Evolutionary conservation across 2,888 invertebrate species (phyloP), one percentile per base, ranked within the genome.

Genomic region (Monopis laevigella): DNA sequence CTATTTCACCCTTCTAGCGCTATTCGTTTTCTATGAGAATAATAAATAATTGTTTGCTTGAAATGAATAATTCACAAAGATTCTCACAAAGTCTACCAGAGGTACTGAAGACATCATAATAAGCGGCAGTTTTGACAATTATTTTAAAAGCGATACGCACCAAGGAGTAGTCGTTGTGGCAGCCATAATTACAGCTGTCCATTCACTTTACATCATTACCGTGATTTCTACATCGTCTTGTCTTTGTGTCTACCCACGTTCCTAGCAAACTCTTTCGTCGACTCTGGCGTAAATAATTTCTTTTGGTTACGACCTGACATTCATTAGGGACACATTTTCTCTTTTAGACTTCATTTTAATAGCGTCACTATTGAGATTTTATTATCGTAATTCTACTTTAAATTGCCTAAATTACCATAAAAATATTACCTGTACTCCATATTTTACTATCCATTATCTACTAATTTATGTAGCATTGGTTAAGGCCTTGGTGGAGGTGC

Each of bases 201-300:
- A 69, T 77, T 78, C 73, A 70, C 73, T 77, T 75, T 69, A 65
- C 63, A 62, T 71, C 69, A 63, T 73, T 73, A 71, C 69, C 54
- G 59, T 62, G 65, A 74, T 67, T 68, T 68, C 71, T 65, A 71
- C 62, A 65, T 75, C 71, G 69, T 71, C 65, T 44, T 36, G 32
- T 44, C 39, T 69, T 65, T 65, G 65, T 65, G 56, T 62, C 58
- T 59, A 56, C 51, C 57, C 62, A 60, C 62, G 65, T 65, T 63
- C 57, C 60, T 62, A 61, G 57, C 62, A 53, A 51, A 30, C 40
- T 40, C 40, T 36, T 35, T 42, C 56, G 58, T 60, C 59, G 58
- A 61, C 62, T 53, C 58, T 75, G 68, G 72, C 80, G 77, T 74
- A 75, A 74, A 78, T 78, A 77, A 78, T 78, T 72, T 66, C 60